Percentiles rank a stretch among this genome's conserved stretches.
Conservation (phyloP, 1,140 invertebrate genomes). For the Hetaerina americana region DNA sequence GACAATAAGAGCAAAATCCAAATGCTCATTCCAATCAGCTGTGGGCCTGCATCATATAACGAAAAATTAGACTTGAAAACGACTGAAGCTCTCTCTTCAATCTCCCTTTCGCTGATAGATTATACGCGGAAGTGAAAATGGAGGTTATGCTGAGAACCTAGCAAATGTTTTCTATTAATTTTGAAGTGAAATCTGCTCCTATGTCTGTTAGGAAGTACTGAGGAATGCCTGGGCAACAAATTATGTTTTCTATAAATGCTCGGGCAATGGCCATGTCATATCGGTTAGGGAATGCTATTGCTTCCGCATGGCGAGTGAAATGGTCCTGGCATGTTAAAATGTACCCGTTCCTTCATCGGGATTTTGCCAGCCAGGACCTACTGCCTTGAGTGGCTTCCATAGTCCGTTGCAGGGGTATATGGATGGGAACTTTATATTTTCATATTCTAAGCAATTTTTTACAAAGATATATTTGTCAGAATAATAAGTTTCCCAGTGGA, state of each 20-base stretch:
- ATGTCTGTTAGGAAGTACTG: conserved; percentile 16
- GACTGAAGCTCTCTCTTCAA: conserved; percentile 6
- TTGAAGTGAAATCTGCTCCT: conserved; percentile 16
- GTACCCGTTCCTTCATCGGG: conserved; percentile 17
- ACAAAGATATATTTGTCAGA: not conserved
- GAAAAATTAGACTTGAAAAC: too few relatives aligned
- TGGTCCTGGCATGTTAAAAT: conserved; percentile 20
- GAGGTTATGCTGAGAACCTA: conserved; percentile 7
- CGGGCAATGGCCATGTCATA: conserved; percentile 17
- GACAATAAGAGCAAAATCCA: too few relatives aligned
- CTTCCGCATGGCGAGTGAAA: conserved; percentile 21
- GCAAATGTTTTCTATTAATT: conserved; percentile 6
- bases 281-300: conserved; percentile 18
- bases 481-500: not conserved
- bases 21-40: too few relatives aligned
- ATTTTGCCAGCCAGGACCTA: conserved; percentile 18
- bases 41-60: too few relatives aligned
- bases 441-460: not conserved
- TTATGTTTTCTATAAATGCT: conserved; percentile 16
- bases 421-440: too few relatives aligned
- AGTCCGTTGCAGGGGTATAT: not conserved
- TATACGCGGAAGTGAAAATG: conserved; percentile 8
- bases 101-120: conserved; percentile 13
- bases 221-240: conserved; percentile 18
- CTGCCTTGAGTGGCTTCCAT: conserved; percentile 12